Conservation (phyloP, 2,888 invertebrate genomes). For the Parnassius apollo region DNA sequence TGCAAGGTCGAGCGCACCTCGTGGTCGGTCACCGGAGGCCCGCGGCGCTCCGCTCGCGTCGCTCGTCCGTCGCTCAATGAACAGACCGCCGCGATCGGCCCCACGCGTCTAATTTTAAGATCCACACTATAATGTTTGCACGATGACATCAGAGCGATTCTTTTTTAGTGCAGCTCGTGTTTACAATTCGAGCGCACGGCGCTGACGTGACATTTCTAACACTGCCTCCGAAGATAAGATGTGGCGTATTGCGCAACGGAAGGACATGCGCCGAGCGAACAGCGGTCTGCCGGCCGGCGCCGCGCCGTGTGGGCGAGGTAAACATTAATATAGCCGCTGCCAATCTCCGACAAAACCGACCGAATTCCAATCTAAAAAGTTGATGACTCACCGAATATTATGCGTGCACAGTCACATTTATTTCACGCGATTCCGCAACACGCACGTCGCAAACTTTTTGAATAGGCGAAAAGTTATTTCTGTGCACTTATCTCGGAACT, state of each 20-base stretch:
- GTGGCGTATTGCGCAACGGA: slow-evolving; percentile 40
- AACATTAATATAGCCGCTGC: slow-evolving; percentile 45
- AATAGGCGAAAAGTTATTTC: slow-evolving; percentile 29
- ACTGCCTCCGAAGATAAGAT: slow-evolving; percentile 33
- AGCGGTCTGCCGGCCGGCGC: slow-evolving; percentile 44
- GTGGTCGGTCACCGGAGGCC: slow-evolving; percentile 71
- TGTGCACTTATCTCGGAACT: slow-evolving; percentile 27
- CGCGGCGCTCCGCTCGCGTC: slow-evolving; percentile 75
- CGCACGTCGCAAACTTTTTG: slow-evolving; percentile 35
- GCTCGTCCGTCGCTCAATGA: slow-evolving; percentile 79
- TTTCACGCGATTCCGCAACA: slow-evolving; percentile 44
- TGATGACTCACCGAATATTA: slow-evolving; percentile 43
- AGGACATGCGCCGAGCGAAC: slow-evolving; percentile 39
- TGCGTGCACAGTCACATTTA: slow-evolving; percentile 48
- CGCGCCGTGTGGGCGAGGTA: slow-evolving; percentile 40
- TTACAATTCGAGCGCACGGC: slow-evolving; percentile 65
- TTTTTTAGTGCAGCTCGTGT: slow-evolving; percentile 68
- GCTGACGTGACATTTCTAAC: slow-evolving; percentile 50
- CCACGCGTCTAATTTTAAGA: slow-evolving; percentile 72
- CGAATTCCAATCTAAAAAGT: slow-evolving; percentile 38
- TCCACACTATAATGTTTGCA: slow-evolving; percentile 71
- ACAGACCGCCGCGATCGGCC: slow-evolving; percentile 65
- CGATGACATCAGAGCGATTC: slow-evolving; percentile 75
- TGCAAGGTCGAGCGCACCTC: slow-evolving; percentile 71
- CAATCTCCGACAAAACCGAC: slow-evolving; percentile 34